Conservation (phyloP, 1,140 invertebrate genomes). For the Ips nitidus region DNA sequence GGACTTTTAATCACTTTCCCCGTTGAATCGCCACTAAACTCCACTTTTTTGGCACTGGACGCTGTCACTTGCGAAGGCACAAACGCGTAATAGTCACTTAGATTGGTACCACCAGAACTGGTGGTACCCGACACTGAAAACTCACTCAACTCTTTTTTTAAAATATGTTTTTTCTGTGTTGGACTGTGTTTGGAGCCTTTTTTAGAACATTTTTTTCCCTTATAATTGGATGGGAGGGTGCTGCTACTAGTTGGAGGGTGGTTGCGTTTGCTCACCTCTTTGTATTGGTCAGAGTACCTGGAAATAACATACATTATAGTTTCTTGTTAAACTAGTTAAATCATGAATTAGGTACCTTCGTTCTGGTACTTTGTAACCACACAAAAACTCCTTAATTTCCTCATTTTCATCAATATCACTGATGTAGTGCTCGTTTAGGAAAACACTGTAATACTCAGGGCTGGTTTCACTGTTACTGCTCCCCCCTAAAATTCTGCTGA, state of each 20-base stretch:
- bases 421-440: conserved; percentile 50
- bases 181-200: background rate
- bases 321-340: background rate
- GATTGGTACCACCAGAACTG: too few relatives aligned
- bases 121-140: too few relatives aligned
- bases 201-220: conserved; percentile 20
- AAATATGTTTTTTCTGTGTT: too few relatives aligned
- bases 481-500: conserved; percentile 14
- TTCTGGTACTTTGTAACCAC: conserved; percentile 42
- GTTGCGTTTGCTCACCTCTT: too few relatives aligned
- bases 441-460: conserved; percentile 44
- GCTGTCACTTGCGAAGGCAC: conserved; percentile 32
- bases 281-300: conserved; percentile 36
- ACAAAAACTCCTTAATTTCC: conserved; percentile 47
- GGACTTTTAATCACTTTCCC: conserved; percentile 47
- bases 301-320: conserved; percentile 2
- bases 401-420: conserved; percentile 52
- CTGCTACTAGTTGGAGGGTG: conserved; percentile 8
- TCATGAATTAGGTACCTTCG: conserved; percentile 20
- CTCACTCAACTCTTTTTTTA: too few relatives aligned
- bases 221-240: conserved; percentile 9
- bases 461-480: conserved; percentile 15
- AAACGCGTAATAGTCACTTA: conserved; percentile 43
- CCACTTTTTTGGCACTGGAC: conserved; percentile 32
- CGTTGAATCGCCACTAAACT: conserved; percentile 35